Conservation (phyloP, 2,888 invertebrate genomes). For the Pristionchus mayeri region DNA sequence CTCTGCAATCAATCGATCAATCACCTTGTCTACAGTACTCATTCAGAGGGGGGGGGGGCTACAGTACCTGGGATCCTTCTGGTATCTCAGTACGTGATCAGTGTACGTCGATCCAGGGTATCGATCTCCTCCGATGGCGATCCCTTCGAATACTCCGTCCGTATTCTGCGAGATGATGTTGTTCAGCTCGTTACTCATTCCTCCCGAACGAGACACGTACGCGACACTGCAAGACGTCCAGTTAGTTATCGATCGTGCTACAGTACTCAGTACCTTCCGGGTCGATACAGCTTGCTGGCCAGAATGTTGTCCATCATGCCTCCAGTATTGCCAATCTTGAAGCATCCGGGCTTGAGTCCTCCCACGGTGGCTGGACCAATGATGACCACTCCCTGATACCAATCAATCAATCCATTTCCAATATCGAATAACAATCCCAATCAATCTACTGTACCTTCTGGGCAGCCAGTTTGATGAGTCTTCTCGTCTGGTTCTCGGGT, state of each 20-base stretch:
- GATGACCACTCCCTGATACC: slow-evolving; percentile 86
- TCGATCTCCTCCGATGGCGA: slow-evolving; percentile 95
- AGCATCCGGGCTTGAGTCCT: slow-evolving; percentile 97
- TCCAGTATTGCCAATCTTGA: slow-evolving; percentile 96
- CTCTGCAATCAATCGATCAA: slow-evolving; percentile 64
- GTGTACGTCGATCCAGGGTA: slow-evolving; percentile 98
- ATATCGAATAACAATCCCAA: not conserved
- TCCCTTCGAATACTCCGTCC: slow-evolving; percentile 89
- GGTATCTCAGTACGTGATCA: slow-evolving; percentile 92
- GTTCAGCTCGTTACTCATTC: slow-evolving; percentile 99
- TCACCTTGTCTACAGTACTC: not conserved
- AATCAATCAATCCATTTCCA: too few relatives aligned
- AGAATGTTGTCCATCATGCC: slow-evolving; percentile 99
- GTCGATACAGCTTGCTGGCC: slow-evolving; percentile 94
- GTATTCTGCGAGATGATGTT: slow-evolving; percentile 96
- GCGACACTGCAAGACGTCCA: slow-evolving; percentile 85
- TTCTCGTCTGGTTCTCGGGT: slow-evolving; percentile 97
- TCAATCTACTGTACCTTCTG: slow-evolving; percentile 27
- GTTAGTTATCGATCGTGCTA: not conserved
- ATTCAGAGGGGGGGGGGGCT: too few relatives aligned
- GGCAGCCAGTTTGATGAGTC: slow-evolving; percentile 82
- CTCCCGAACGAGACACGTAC: slow-evolving; percentile 97
- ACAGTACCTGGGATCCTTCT: slow-evolving; percentile 80
- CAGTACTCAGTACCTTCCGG: slow-evolving; percentile 82
- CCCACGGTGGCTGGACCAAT: slow-evolving; percentile 87